Evolutionary conservation across 2,113 vertebrate genomes (phyloP), one percentile per base, ranked within the genome.

Genomic region (Sylvia atricapilla): DNA sequence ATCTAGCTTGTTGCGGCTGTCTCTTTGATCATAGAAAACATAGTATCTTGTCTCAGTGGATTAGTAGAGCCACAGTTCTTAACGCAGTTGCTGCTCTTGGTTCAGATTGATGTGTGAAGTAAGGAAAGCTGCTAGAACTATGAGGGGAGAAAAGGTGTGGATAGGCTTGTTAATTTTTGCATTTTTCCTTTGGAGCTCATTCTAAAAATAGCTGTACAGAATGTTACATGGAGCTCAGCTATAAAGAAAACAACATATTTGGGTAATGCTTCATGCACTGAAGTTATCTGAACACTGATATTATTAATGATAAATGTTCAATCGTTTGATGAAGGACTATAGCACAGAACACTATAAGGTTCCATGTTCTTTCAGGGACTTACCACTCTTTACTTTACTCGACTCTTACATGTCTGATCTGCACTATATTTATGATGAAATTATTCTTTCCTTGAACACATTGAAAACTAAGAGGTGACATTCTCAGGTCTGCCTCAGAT

Each of bases 11-110:
- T 73, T 94, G 69, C 74, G 82, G 22, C 58, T 82, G 53, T 75
- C 41, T 63, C 87, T 96, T 94, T 95, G 89, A 91, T 95, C 87
- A 20, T 15, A 35, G 50, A 35, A 73, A 87, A 59, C 46, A 5
- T 5, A 31, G 30, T 90, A 53, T 85, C 78, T 95, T 59, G 50
- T 73, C 20, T 50, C n/a, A 60, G 58, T 27, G 75, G 63, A 66
- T 95, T 83, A 83, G 63, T 23, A 46, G 50, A 94, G 78, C 72
- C 50, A 46, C 58, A 35, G 59, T 86, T 63, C 39, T 74, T 74
- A 66, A 80, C 2, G 19, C 2, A 0, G 10, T 84, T 83, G 67
- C 78, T 6, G 43, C 62, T 62, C 52, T 44, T 62, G 23, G 3
- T 90, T 89, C 69, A 69, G 79, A 77, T 50, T 52, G 59, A 85